Evolutionary conservation across 2,797 vertebrate species (phyloP).

Genomic region (Sebastes itinus): DNA sequence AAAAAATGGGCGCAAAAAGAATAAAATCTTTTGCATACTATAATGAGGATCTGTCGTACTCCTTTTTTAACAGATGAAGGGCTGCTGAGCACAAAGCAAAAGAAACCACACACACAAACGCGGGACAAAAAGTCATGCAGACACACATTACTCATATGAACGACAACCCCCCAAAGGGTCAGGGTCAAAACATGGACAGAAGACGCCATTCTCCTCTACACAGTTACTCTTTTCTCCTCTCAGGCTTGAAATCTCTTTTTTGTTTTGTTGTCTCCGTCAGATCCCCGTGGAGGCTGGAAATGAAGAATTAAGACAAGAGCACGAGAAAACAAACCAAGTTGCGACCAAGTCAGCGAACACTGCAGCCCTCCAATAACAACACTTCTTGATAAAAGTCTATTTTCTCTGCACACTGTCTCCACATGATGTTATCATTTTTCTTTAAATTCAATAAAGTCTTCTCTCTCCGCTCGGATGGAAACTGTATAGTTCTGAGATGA

Average conservation of each 20-base stretch:
- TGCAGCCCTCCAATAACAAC: conserved; percentile 75
- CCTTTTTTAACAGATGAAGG: neutral
- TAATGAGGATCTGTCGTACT: neutral
- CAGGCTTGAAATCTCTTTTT: conserved; percentile 37
- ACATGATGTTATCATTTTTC: conserved; percentile 76
- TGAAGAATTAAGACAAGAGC: conserved; percentile 73
- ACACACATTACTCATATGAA: neutral
- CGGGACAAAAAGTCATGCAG: neutral
- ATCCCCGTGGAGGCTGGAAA: conserved; percentile 71
- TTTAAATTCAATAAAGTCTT: conserved; percentile 75
- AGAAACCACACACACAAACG: neutral
- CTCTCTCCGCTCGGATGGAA: conserved; percentile 55
- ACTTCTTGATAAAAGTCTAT: conserved; percentile 80
- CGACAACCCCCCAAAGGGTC: conserved; percentile 4
- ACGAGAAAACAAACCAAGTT: conserved; percentile 66
- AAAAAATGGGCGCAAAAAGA: conserved; percentile 4
- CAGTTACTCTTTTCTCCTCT: conserved; percentile 23
- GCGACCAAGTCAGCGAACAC: conserved; percentile 59
- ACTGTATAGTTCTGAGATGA: conserved; percentile 62
- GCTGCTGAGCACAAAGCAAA: neutral
- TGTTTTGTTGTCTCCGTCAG: conserved; percentile 46
- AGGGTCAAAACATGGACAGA: conserved; percentile 32
- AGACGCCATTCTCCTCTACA: neutral
- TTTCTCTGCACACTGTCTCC: conserved; percentile 72
- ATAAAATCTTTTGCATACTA: neutral